A percentile compares a stretch with the other conserved stretches of the same genome.
Evolutionary conservation across 2,888 invertebrate species (phyloP).

Genomic region (Balanococcus diminutus): DNA sequence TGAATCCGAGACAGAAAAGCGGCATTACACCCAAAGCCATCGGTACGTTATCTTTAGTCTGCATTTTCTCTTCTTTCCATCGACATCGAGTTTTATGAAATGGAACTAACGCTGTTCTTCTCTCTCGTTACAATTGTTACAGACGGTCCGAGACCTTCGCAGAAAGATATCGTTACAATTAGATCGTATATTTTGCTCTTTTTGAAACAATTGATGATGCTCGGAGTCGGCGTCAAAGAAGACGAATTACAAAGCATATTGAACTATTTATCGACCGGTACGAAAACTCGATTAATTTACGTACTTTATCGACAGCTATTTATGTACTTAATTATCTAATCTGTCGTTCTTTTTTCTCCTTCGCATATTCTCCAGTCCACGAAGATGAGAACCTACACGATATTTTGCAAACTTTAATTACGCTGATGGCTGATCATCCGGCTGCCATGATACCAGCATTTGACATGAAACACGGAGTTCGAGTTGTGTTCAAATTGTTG

Average conservation of each 20-base stretch:
- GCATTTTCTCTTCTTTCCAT: too few relatives aligned
- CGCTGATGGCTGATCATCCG: slow-evolving; percentile 97
- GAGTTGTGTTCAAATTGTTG: slow-evolving; percentile 95
- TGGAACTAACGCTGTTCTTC: slow-evolving; percentile 39
- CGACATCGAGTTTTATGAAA: background rate
- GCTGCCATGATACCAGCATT: slow-evolving; percentile 99
- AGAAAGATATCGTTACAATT: slow-evolving; percentile 92
- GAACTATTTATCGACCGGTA: slow-evolving; percentile 88
- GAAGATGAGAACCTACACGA: slow-evolving; percentile 97
- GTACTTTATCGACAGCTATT: too few relatives aligned
- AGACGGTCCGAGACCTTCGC: slow-evolving; percentile 93
- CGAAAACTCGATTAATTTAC: too few relatives aligned
- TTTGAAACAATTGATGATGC: slow-evolving; percentile 94
- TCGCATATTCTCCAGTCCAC: too few relatives aligned
- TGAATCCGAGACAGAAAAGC: slow-evolving; percentile 92
- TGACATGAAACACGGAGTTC: slow-evolving; percentile 94
- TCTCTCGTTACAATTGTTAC: slow-evolving; percentile 62
- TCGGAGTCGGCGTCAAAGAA: slow-evolving; percentile 95
- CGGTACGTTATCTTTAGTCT: slow-evolving; percentile 68
- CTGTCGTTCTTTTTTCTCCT: slow-evolving; percentile 63
- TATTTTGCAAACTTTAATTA: slow-evolving; percentile 95
- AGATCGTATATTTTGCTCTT: slow-evolving; percentile 94
- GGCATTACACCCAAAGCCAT: slow-evolving; percentile 94
- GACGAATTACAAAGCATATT: slow-evolving; percentile 98
- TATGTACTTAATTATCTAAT: too few relatives aligned